Evolutionary conservation across 2,113 vertebrate genomes (phyloP).

Genomic region (Phoxinus phoxinus): DNA sequence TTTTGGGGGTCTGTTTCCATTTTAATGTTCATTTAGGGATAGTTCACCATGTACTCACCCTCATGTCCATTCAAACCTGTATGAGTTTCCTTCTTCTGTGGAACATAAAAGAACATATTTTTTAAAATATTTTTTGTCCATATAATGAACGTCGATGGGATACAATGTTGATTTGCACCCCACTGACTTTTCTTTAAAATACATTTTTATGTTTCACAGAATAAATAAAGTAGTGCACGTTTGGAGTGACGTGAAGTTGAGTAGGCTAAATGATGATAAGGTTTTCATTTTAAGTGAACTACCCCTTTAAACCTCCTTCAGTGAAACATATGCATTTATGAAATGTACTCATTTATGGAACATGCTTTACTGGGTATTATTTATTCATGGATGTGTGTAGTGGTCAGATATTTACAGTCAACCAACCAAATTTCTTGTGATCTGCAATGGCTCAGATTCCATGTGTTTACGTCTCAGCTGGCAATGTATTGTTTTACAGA

Average conservation of each 20-base stretch:
- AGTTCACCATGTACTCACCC: not conserved
- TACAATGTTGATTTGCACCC: not conserved
- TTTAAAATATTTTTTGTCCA: not conserved
- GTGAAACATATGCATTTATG: conserved; percentile 19
- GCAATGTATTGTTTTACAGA: conserved; percentile 40
- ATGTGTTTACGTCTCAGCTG: conserved; percentile 37
- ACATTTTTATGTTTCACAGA: conserved; percentile 1
- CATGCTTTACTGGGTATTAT: conserved; percentile 34
- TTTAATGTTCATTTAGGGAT: conserved; percentile 14
- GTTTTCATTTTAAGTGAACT: not conserved
- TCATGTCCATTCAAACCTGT: not conserved
- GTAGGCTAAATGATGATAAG: conserved; percentile 2
- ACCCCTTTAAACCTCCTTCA: not conserved
- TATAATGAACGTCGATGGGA: not conserved
- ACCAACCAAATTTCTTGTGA: conserved; percentile 22
- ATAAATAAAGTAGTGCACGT: not conserved
- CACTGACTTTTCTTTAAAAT: conserved; percentile 13
- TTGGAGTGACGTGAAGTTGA: not conserved
- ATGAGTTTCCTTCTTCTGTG: not conserved
- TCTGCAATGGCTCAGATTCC: conserved; percentile 38
- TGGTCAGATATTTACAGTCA: conserved; percentile 42
- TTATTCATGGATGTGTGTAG: conserved; percentile 46
- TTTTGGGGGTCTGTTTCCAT: not conserved
- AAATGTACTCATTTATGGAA: not conserved
- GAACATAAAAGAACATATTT: not conserved